A percentile compares a stretch with the other conserved stretches of the same genome.
Evolutionary conservation across 2,797 vertebrate species (phyloP).

Genomic region (Gallinago solitaria): DNA sequence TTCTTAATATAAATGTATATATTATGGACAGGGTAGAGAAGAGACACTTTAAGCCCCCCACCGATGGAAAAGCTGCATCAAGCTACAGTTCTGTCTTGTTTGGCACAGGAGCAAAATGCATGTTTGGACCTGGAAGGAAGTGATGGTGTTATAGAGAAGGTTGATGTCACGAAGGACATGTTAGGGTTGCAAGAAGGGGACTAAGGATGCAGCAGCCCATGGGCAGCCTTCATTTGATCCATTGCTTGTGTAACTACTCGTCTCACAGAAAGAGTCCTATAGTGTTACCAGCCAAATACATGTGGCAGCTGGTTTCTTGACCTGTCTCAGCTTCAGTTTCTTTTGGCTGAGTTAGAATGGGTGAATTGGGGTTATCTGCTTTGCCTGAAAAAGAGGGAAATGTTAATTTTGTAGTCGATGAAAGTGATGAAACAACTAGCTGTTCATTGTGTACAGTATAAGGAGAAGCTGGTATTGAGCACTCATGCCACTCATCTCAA

Average conservation of each 20-base stretch:
- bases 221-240: neutral
- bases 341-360: neutral
- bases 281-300: neutral
- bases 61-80: neutral
- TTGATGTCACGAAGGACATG: neutral
- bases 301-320: neutral
- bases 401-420: accelerated
- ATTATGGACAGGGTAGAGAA: neutral
- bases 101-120: neutral
- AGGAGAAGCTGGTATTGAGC: neutral
- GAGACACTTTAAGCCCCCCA: neutral
- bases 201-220: neutral
- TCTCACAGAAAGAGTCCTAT: neutral
- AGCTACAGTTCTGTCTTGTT: neutral
- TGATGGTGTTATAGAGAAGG: neutral
- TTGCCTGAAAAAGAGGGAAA: neutral
- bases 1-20: neutral
- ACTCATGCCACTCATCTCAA: too few relatives aligned
- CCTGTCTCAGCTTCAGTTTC: neutral
- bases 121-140: neutral
- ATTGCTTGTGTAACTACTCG: neutral
- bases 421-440: neutral
- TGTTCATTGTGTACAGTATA: neutral
- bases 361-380: neutral
- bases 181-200: neutral